These are phyloP conservation scores for Belgica antarctica DNA, from an alignment of 2,888 invertebrate genomes.

Conservation along the genomic window DNA sequence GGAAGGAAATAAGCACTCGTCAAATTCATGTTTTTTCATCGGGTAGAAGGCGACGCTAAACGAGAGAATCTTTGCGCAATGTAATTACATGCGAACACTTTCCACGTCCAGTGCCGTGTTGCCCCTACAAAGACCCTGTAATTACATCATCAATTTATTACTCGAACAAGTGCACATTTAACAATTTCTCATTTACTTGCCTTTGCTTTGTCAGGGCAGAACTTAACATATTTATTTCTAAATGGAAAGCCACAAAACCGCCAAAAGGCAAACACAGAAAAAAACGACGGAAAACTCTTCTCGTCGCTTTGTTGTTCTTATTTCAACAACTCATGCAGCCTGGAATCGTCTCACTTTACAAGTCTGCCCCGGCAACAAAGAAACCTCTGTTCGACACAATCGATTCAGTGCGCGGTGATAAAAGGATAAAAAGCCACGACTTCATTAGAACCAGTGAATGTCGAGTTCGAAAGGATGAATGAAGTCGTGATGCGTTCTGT, in stretches of 20 bases:
- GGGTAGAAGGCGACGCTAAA: too few relatives aligned
- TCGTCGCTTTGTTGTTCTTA: neutral
- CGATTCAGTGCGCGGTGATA: neutral
- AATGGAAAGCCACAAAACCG: conserved; percentile 26
- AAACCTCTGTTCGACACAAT: neutral
- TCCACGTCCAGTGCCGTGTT: neutral
- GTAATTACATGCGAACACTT: conserved; percentile 2
- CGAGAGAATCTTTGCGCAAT: neutral
- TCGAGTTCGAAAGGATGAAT: neutral
- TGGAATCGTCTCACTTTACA: neutral
- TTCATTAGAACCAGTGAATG: neutral
- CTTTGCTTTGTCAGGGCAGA: neutral
- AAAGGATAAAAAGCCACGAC: neutral
- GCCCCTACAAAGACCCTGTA: conserved; percentile 17
- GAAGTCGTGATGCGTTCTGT: neutral
- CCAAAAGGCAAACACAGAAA: conserved; percentile 28
- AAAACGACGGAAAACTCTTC: neutral
- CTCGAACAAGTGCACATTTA: conserved; percentile 39
- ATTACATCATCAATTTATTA: conserved; percentile 42
- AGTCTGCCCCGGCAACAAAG: too few relatives aligned
- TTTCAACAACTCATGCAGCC: neutral
- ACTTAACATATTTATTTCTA: conserved; percentile 36
- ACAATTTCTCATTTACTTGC: conserved; percentile 26
- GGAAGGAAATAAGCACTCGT: neutral
- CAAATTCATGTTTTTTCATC: too few relatives aligned